phyloP scores from a whole-genome alignment of 2,113 vertebrate species.

The Eidolon helvum region DNA sequence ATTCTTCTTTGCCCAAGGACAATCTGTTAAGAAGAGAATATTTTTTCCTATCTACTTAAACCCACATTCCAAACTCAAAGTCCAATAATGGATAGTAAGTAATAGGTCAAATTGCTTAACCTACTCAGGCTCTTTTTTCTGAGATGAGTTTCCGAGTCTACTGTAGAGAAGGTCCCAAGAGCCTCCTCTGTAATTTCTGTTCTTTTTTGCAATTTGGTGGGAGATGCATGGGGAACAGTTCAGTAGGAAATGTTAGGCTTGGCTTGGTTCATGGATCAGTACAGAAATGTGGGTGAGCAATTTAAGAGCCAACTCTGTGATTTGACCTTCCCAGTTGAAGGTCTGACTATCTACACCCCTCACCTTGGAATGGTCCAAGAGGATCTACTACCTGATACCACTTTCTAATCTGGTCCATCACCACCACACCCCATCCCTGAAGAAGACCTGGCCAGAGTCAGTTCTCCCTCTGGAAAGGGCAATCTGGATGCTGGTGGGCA shows the following conservation, averaged over 20 bases:
- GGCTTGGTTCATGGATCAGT: background rate
- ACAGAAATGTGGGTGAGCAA: background rate
- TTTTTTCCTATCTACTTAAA: conserved; percentile 51
- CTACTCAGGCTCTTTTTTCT: background rate
- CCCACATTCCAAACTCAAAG: conserved; percentile 41
- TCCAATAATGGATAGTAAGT: background rate
- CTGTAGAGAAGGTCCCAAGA: background rate
- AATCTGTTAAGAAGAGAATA: conserved; percentile 58
- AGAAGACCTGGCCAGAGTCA: background rate
- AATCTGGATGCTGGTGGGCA: background rate
- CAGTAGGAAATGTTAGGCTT: background rate
- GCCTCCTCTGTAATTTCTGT: background rate
- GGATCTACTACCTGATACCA: background rate
- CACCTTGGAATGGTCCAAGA: background rate
- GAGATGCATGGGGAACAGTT: background rate
- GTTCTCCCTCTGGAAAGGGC: background rate
- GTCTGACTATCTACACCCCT: background rate
- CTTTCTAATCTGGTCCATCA: background rate
- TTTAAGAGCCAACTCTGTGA: background rate
- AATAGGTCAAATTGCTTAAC: background rate
- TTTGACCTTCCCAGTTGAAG: background rate
- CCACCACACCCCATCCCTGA: background rate
- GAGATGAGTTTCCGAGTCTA: background rate
- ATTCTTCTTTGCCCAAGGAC: conserved; percentile 49
- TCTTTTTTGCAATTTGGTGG: background rate